Evolutionary conservation across 1,140 invertebrate species (phyloP), one percentile per base, ranked within the genome.

Genomic region (Anastrepha ludens): DNA sequence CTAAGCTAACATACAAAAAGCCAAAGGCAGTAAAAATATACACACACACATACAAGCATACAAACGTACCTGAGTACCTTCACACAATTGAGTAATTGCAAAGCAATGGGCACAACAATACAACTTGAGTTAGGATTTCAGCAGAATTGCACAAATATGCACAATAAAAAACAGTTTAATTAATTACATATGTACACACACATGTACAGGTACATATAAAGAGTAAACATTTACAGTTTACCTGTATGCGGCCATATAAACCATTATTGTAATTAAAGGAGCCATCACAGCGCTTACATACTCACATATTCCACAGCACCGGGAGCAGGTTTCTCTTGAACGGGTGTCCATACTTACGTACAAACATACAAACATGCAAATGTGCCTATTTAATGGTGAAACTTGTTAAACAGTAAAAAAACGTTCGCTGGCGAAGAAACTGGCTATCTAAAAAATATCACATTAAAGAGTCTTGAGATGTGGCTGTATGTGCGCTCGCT

Each of bases 61-160:
- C 70, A 67, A 20, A 67, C 29, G 17, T 17, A 55, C 4, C 15
- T 17, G 50, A 55, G 74, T 81, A 81, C 74, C 74, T 81, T 81
- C 74, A 81, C 13, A 29, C 74, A 81, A 58, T 81, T 81, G 44
- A 81, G 47, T 29, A 81, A 55, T 81, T 41, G 74, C 74, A 81
- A 41, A 81, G 74, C 15, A 81, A 81, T 81, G 74, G 41, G 47
- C 47, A 55, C 17, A 81, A 50, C 15, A 81, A 50, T n/a, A 81
- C 15, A 15, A 15, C 15, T 70, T 44, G 29, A 62, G 15, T 62
- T 17, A 62, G 60, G 60, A 62, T 62, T 62, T 62, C 60, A 13
- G 60, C 60, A 17, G 60, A 62, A 62, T 15, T 70, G 50, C n/a
- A 81, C 20, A 81, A 20, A 58, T 81, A 13, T 81, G 17, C n/a